Conservation (phyloP, 2,888 invertebrate species). For the Mantis religiosa region DNA sequence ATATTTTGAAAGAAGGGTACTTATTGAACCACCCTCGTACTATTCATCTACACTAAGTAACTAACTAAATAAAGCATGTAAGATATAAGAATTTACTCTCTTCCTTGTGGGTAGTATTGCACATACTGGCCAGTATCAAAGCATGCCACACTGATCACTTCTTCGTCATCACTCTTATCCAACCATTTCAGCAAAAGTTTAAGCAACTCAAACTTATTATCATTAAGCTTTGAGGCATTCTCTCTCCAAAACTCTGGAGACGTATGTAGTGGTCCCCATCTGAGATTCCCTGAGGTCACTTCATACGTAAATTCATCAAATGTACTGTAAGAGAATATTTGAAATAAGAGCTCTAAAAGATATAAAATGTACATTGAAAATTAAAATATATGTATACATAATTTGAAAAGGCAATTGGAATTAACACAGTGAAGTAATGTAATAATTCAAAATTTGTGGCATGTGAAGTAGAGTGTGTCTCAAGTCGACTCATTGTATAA, state of each 20-base stretch:
- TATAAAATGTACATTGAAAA: too few species aligned
- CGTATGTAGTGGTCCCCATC: neutral
- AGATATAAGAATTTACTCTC: neutral
- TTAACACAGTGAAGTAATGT: too few species aligned
- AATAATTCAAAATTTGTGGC: too few species aligned
- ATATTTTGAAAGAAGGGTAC: too few species aligned
- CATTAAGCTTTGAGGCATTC: neutral
- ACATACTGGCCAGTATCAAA: neutral
- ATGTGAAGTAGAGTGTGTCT: too few species aligned
- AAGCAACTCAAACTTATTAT: neutral
- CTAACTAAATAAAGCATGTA: too few species aligned
- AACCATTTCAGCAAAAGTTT: neutral
- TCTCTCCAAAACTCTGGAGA: neutral
- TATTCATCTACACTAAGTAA: too few species aligned
- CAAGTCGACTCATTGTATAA: too few species aligned
- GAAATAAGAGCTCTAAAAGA: too few species aligned
- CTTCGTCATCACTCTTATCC: neutral
- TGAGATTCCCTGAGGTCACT: neutral
- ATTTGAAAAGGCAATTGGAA: too few species aligned
- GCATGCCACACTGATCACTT: neutral
- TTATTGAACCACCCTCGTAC: too few species aligned
- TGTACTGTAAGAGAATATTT: neutral
- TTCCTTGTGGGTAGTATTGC: neutral
- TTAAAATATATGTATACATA: too few species aligned
- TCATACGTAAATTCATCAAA: neutral